phyloP scores from a whole-genome alignment of 2,113 vertebrate genomes.

The Psephotus haematonotus region DNA sequence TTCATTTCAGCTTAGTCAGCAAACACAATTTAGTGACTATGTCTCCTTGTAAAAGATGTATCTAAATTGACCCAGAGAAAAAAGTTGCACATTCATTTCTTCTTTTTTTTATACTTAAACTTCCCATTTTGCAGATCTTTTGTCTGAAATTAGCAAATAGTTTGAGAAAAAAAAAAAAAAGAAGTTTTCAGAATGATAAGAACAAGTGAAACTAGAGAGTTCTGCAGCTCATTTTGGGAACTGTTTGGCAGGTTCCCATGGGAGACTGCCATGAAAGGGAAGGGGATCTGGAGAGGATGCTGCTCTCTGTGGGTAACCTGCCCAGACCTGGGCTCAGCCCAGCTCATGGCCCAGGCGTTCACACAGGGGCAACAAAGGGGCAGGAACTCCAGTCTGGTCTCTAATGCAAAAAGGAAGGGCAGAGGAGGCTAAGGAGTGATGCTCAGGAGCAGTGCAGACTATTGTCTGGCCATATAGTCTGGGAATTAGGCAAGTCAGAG shows the following conservation, averaged over 20 bases:
- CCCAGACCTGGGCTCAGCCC: background rate
- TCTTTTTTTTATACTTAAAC: background rate
- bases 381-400: background rate
- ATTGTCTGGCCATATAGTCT: rapidly evolving
- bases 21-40: background rate
- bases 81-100: background rate
- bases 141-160: background rate
- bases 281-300: rapidly evolving
- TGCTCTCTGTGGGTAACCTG: background rate
- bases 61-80: background rate
- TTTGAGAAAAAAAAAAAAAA: background rate
- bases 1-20: background rate
- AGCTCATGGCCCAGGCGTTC: background rate
- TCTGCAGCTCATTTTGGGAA: background rate
- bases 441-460: background rate
- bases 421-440: background rate
- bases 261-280: background rate
- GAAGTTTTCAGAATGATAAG: background rate
- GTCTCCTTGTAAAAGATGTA: background rate
- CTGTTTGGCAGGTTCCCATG: background rate
- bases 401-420: background rate
- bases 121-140: background rate
- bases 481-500: background rate
- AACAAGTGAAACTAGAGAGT: background rate
- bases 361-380: background rate